Evolutionary conservation across 1,140 invertebrate genomes (phyloP).

Genomic region (Sinonovacula constricta): DNA sequence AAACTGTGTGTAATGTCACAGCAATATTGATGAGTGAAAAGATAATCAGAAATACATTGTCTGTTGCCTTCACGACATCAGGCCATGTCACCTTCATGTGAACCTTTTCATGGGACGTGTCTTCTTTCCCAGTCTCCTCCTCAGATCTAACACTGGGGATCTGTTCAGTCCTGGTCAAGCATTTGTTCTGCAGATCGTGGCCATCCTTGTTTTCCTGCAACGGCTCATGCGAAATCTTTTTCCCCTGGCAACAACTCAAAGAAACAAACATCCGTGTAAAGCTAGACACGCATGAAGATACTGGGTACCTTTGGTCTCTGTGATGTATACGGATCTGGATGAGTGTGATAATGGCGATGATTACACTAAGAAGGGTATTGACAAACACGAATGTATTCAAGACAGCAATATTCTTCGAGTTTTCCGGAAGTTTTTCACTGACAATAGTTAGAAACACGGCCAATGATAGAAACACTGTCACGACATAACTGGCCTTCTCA

Average conservation of each 20-base stretch:
- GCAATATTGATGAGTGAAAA: constrained; percentile 12
- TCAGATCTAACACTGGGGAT: neutral
- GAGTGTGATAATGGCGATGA: constrained; percentile 35
- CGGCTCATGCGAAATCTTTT: neutral
- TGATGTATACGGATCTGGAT: constrained; percentile 40
- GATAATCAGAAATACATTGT: constrained; percentile 26
- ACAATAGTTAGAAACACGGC: constrained; percentile 82
- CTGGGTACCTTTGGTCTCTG: neutral
- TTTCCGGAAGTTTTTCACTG: constrained; percentile 82
- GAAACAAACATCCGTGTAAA: neutral
- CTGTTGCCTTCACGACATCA: constrained; percentile 12
- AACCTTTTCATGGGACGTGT: too few relatives aligned
- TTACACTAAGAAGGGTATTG: constrained; percentile 18
- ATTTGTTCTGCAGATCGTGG: neutral
- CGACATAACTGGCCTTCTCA: constrained; percentile 81
- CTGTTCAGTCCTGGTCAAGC: neutral
- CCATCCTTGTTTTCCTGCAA: neutral
- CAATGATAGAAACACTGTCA: constrained; percentile 82
- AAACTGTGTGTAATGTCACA: neutral
- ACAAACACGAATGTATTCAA: constrained; percentile 77
- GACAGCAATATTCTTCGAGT: constrained; percentile 81
- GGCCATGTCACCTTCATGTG: constrained; percentile 17
- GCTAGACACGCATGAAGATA: neutral
- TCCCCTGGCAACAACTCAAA: neutral
- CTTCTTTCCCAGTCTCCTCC: too few relatives aligned